Percentiles rank a stretch among this genome's conserved stretches.
Conservation (phyloP, 2,888 invertebrate genomes). For the Caenorhabditis sp. region DNA sequence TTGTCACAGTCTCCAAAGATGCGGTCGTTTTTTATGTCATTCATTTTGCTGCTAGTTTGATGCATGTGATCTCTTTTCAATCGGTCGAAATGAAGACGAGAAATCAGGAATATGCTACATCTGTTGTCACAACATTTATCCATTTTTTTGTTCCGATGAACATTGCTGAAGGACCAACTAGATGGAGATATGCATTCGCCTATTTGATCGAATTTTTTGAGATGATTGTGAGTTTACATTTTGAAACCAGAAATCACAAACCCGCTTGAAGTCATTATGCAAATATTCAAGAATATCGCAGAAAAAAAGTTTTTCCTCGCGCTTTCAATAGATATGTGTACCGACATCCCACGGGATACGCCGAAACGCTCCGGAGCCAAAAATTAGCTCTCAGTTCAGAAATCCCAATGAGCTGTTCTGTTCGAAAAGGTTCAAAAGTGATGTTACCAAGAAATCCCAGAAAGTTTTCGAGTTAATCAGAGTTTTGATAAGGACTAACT, state of each 20-base stretch:
- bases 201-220: conserved; percentile 56
- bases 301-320: too few species aligned
- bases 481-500: too few species aligned
- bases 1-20: conserved; percentile 25
- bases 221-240: conserved; percentile 35
- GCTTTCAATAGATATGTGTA: too few species aligned
- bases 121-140: conserved; percentile 51
- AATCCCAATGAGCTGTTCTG: too few species aligned
- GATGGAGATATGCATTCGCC: conserved; percentile 47
- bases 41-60: conserved; percentile 21
- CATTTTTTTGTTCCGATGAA: conserved; percentile 64
- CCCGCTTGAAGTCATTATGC: background rate
- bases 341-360: too few species aligned
- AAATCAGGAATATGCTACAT: conserved; percentile 28
- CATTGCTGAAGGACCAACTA: conserved; percentile 57
- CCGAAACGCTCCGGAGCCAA: too few species aligned
- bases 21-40: conserved; percentile 27
- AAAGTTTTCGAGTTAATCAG: too few species aligned
- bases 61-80: conserved; percentile 48
- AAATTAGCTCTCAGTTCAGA: too few species aligned
- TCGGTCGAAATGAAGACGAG: conserved; percentile 30
- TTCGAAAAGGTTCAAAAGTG: too few species aligned
- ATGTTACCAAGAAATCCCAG: too few species aligned
- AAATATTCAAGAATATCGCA: too few species aligned
- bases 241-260: background rate